Evolutionary conservation across 2,797 vertebrate genomes (phyloP).

Genomic region (Premnoplex brunnescens): DNA sequence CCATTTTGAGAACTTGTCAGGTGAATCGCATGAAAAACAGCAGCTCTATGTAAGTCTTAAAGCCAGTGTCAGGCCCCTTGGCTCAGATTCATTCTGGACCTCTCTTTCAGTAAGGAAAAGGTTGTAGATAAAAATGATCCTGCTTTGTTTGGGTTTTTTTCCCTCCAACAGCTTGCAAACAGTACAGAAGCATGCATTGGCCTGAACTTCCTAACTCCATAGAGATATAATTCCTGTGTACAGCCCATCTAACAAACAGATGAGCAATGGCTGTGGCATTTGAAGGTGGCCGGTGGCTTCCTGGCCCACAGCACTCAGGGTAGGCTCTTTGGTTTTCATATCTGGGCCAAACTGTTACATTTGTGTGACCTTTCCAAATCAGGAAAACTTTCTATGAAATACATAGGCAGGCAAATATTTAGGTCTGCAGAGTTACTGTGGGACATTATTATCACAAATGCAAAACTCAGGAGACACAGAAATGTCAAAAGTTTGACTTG

Average conservation of each 20-base stretch:
- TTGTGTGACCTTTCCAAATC: conserved; percentile 26
- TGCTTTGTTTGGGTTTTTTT: background rate
- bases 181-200: background rate
- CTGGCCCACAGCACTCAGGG: background rate
- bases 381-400: background rate
- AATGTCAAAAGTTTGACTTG: background rate
- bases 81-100: background rate
- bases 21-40: background rate
- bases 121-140: background rate
- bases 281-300: background rate
- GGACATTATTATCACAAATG: conserved; percentile 9
- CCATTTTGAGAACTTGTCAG: background rate
- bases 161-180: background rate
- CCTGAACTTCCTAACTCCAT: background rate
- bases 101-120: background rate
- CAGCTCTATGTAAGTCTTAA: background rate
- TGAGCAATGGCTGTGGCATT: conserved; percentile 3
- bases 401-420: conserved; percentile 30
- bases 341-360: conserved; percentile 22
- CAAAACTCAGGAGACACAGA: background rate
- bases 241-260: background rate
- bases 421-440: background rate
- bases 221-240: background rate
- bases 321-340: background rate
- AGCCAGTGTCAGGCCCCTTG: background rate